These are phyloP conservation scores for Pelagia noctiluca DNA, from an alignment of 30 jellyfish, hydroid and myxozoan species.

Conservation along the genomic window DNA sequence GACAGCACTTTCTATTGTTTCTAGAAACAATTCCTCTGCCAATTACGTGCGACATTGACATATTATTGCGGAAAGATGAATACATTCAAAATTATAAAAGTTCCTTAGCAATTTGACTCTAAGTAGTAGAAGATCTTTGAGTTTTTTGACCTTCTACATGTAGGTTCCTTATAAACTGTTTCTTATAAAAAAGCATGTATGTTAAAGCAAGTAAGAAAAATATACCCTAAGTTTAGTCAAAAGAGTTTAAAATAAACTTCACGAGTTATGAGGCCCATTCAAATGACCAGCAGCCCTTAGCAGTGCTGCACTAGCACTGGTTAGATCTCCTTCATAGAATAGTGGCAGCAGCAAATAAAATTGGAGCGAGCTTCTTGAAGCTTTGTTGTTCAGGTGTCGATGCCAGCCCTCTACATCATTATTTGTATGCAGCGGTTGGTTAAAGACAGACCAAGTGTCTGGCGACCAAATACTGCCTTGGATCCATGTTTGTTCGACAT, in stretches of 20 bases:
- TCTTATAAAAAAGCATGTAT: too few species aligned
- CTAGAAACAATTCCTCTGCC: too few species aligned
- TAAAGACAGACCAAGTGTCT: slow-evolving; percentile 18
- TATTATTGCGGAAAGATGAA: too few species aligned
- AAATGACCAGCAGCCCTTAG: slow-evolving; percentile 1
- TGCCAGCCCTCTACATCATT: slow-evolving; percentile 40
- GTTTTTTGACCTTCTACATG: too few species aligned
- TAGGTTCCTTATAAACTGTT: too few species aligned
- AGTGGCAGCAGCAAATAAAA: slow-evolving; percentile 1
- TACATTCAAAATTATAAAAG: too few species aligned
- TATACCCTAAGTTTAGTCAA: too few species aligned
- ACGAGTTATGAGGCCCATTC: neutral
- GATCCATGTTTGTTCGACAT: neutral
- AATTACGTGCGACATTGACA: too few species aligned
- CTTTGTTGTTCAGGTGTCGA: slow-evolving; percentile 18
- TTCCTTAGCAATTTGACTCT: too few species aligned
- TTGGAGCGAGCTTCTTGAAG: slow-evolving; percentile 5
- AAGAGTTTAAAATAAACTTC: neutral
- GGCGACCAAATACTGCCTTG: neutral
- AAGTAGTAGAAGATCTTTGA: too few species aligned
- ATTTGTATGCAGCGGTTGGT: slow-evolving; percentile 9
- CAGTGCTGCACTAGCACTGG: slow-evolving; percentile 8
- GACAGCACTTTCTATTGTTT: too few species aligned
- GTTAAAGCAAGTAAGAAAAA: too few species aligned
- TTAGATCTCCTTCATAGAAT: neutral